Evolutionary conservation across 2,797 vertebrate species (phyloP).

Genomic region (Natrix natrix): DNA sequence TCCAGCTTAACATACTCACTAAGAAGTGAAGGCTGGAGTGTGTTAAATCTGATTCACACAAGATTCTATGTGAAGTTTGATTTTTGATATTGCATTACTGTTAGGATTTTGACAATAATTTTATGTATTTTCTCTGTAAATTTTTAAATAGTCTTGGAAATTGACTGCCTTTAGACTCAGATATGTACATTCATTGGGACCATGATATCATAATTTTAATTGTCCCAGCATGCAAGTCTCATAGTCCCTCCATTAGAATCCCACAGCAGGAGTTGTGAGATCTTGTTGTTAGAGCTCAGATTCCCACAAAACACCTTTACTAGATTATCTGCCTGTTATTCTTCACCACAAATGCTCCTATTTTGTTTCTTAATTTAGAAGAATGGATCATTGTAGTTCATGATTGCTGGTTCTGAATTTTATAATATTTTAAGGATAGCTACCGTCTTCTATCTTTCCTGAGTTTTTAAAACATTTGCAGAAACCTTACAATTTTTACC

Average conservation of each 20-base stretch:
- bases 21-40: not conserved
- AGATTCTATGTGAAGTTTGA: not conserved
- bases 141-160: not conserved
- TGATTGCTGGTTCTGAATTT: not conserved
- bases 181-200: not conserved
- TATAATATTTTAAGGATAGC: not conserved
- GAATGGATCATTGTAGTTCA: not conserved
- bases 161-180: not conserved
- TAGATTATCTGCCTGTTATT: not conserved
- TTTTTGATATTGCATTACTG: not conserved
- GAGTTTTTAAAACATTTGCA: not conserved
- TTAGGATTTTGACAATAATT: not conserved
- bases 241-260: not conserved
- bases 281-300: not conserved
- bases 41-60: not conserved
- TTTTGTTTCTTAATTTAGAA: not conserved
- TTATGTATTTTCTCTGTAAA: not conserved
- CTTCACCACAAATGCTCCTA: not conserved
- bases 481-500: not conserved
- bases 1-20: not conserved
- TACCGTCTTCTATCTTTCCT: not conserved
- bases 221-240: not conserved
- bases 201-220: not conserved
- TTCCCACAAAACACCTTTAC: not conserved
- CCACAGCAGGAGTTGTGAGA: not conserved